Percentiles rank a stretch among this genome's conserved stretches.
These are phyloP conservation scores for Chymomyza costata DNA, from an alignment of 1,140 invertebrate genomes.

Conservation along the genomic window DNA sequence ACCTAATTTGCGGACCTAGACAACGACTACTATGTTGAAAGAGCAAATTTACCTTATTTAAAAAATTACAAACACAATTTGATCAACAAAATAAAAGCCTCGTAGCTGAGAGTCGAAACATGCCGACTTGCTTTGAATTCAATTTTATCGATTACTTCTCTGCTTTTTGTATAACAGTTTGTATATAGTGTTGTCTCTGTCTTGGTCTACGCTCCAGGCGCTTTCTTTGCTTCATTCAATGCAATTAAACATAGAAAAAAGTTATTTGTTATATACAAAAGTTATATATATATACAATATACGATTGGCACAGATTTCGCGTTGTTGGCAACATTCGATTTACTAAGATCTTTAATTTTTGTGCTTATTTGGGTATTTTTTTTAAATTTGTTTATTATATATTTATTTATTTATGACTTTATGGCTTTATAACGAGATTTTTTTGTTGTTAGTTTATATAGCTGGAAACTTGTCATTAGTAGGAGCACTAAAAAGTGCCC, in stretches of 20 bases:
- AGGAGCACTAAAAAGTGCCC: too few species aligned
- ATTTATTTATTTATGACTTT: constrained; percentile 3
- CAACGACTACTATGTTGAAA: too few species aligned
- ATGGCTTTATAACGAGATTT: constrained; percentile 2
- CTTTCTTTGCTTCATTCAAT: constrained; percentile 15
- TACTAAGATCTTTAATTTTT: constrained; percentile 4
- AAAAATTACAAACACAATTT: too few species aligned
- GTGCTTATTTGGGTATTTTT: constrained; percentile 2
- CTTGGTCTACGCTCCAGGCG: not conserved
- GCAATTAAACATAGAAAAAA: constrained; percentile 52
- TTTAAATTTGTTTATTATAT: constrained; percentile 2
- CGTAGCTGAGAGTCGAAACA: too few species aligned
- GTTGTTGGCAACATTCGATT: constrained; percentile 25
- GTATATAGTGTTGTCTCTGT: constrained; percentile 18
- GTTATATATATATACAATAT: constrained; percentile 48
- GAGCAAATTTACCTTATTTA: too few species aligned
- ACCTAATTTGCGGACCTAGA: too few species aligned
- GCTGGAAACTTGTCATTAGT: too few species aligned
- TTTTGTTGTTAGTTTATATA: not conserved
- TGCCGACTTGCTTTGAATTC: too few species aligned
- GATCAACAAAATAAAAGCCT: too few species aligned
- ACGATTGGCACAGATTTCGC: constrained; percentile 74
- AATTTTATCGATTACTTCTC: too few species aligned
- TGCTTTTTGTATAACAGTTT: constrained; percentile 23
- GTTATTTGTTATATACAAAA: constrained; percentile 50